Evolutionary conservation across 2,797 vertebrate species (phyloP).

Genomic region (Hemitrygon akajei): DNA sequence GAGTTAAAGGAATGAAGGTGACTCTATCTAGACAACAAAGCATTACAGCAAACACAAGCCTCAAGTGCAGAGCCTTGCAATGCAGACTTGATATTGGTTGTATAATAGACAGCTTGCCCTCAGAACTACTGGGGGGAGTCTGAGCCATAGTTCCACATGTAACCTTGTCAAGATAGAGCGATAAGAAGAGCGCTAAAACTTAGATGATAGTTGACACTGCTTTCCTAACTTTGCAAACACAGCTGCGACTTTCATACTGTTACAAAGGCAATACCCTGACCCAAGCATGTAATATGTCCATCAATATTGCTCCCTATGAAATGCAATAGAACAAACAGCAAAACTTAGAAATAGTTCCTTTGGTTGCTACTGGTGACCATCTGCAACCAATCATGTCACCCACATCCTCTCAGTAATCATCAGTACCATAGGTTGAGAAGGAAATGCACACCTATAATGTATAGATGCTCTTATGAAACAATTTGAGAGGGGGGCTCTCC

Average conservation of each 20-base stretch:
- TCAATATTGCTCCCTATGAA: slow-evolving; percentile 50
- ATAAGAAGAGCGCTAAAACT: not conserved
- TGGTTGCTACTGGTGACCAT: slow-evolving; percentile 56
- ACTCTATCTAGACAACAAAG: not conserved
- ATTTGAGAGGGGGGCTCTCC: slow-evolving; percentile 15
- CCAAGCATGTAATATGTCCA: slow-evolving; percentile 57
- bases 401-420: slow-evolving; percentile 53
- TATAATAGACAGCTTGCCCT: not conserved
- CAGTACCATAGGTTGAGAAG: slow-evolving; percentile 51
- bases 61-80: too few relatives aligned
- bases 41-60: not conserved
- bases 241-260: slow-evolving; percentile 69
- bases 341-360: slow-evolving; percentile 55
- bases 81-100: not conserved
- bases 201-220: slow-evolving; percentile 71
- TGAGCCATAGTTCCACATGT: not conserved
- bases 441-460: slow-evolving; percentile 60
- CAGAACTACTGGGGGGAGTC: not conserved
- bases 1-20: not conserved
- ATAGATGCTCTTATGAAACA: slow-evolving; percentile 51
- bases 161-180: not conserved
- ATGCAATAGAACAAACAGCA: slow-evolving; percentile 65
- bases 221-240: slow-evolving; percentile 64
- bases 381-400: slow-evolving; percentile 61
- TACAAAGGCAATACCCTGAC: slow-evolving; percentile 67